A percentile compares a stretch with the other conserved stretches of the same genome.
Evolutionary conservation across 2,113 vertebrate species (phyloP).

Genomic region (Chrysochloris asiatica): DNA sequence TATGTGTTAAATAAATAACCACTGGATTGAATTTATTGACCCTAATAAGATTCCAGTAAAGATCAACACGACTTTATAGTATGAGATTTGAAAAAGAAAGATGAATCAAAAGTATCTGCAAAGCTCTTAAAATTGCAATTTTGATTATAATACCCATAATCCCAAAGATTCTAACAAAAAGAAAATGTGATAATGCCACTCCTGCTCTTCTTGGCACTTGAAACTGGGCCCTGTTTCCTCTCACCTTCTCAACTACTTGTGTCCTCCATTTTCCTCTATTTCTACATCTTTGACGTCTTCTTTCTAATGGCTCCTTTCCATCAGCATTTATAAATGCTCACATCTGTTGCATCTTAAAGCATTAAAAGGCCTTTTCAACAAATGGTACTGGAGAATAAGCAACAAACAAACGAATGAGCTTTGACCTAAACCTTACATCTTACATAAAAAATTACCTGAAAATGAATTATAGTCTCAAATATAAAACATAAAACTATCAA

Average conservation of each 20-base stretch:
- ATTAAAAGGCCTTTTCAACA: not conserved
- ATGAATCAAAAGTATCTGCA: conserved; percentile 4
- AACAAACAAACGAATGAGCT: not conserved
- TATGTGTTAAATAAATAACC: conserved; percentile 19
- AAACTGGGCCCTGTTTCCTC: not conserved
- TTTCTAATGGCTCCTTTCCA: not conserved
- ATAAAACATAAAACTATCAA: not conserved
- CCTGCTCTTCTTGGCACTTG: not conserved
- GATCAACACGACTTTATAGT: not conserved
- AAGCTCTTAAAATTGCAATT: conserved; percentile 22
- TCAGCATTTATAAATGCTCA: not conserved
- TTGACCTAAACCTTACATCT: not conserved
- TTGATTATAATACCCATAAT: conserved; percentile 36
- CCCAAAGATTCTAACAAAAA: conserved; percentile 28
- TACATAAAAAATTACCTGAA: not conserved
- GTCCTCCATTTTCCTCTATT: not conserved
- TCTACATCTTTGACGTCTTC: not conserved
- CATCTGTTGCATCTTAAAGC: not conserved
- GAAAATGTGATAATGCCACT: conserved; percentile 15
- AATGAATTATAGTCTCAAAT: not conserved
- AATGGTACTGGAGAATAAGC: not conserved
- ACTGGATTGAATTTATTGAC: conserved; percentile 33
- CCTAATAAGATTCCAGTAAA: conserved; percentile 2
- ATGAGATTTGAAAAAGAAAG: not conserved
- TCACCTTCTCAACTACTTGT: not conserved